Evolutionary conservation across 2,888 invertebrate species (phyloP).

Genomic region (Ophraella communa): DNA sequence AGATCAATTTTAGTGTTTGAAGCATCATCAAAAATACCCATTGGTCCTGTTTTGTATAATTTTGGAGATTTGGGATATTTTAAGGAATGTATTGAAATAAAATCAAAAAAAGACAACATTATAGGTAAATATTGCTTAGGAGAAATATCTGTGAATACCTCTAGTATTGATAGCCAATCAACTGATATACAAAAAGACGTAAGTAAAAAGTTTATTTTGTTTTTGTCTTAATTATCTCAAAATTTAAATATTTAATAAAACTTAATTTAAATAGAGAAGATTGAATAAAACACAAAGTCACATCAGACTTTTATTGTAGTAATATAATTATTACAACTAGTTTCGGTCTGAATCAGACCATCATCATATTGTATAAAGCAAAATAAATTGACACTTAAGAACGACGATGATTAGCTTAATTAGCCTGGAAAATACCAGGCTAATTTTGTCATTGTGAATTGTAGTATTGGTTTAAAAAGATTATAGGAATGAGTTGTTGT

Average conservation of each 20-base stretch:
- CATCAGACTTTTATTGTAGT: no score
- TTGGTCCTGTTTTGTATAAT: slow-evolving; percentile 19
- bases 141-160: slow-evolving; percentile 7
- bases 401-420: no score
- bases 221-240: neutral
- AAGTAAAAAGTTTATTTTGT: neutral
- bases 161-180: neutral
- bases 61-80: slow-evolving; percentile 30
- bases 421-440: no score
- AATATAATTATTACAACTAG: no score
- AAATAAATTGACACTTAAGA: no score
- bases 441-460: no score
- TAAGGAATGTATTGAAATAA: slow-evolving; percentile 21
- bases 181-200: neutral
- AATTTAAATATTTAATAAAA: neutral
- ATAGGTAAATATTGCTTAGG: slow-evolving; percentile 41
- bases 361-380: no score
- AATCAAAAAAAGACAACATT: slow-evolving; percentile 15
- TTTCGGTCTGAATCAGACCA: no score
- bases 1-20: slow-evolving; percentile 21
- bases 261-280: neutral
- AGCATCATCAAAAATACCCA: slow-evolving; percentile 25
- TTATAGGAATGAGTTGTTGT: no score
- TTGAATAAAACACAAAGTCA: neutral
- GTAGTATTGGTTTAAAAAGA: no score